These are phyloP conservation scores for Cataglyphis altisquamis DNA, from an alignment of 2,888 invertebrate genomes.

Conservation along the genomic window DNA sequence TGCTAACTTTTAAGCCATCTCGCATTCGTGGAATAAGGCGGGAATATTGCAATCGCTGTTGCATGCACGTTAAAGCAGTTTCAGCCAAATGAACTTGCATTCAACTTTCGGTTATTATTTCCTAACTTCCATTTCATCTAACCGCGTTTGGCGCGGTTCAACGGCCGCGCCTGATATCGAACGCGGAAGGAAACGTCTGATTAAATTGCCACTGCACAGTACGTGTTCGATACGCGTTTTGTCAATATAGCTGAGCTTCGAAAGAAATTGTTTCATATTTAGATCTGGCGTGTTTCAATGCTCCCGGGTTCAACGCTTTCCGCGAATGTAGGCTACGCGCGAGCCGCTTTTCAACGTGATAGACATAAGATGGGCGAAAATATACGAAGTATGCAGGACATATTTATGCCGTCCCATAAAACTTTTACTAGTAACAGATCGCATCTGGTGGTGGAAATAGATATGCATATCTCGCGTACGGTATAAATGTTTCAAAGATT, in stretches of 20 bases:
- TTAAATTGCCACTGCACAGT: constrained; percentile 36
- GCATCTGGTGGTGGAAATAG: neutral
- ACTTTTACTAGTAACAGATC: constrained; percentile 11
- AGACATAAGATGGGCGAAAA: neutral
- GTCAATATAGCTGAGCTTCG: constrained; percentile 7
- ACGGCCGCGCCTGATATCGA: constrained; percentile 24
- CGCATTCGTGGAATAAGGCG: neutral
- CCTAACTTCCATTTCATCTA: constrained; percentile 32
- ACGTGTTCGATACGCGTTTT: constrained; percentile 35
- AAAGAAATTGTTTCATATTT: constrained; percentile 44
- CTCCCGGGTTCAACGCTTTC: neutral
- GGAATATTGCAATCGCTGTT: constrained; percentile 23
- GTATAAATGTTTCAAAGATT: constrained; percentile 28
- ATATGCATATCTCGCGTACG: neutral
- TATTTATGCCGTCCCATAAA: neutral
- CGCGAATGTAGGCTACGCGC: neutral
- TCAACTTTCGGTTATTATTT: constrained; percentile 52
- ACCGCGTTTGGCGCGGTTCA: constrained; percentile 26
- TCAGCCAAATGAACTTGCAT: constrained; percentile 45
- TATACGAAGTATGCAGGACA: neutral
- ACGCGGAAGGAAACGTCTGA: constrained; percentile 30
- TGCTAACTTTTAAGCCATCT: neutral
- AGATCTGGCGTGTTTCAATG: constrained; percentile 10
- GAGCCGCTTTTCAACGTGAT: neutral
- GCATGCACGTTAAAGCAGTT: constrained; percentile 41